Percentiles rank a stretch among this genome's conserved stretches.
phyloP scores from a whole-genome alignment of 2,113 vertebrate genomes.

The Nycticebus coucang region DNA sequence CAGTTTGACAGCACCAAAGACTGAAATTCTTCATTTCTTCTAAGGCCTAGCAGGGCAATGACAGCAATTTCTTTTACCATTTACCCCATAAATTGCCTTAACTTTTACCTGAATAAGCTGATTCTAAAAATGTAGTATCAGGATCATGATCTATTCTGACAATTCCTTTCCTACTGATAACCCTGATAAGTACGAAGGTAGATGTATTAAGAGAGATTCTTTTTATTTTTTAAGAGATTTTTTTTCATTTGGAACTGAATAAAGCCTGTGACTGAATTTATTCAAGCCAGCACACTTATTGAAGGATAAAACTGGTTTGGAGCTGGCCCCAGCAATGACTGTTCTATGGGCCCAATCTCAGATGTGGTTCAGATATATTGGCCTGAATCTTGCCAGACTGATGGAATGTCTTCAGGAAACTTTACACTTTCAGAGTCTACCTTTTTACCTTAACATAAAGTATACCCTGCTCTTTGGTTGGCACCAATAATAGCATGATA shows the following conservation, averaged over 20 bases:
- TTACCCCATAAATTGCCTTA: slow-evolving; percentile 32
- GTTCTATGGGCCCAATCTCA: slow-evolving; percentile 5
- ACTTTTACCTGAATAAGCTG: slow-evolving; percentile 67
- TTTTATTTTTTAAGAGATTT: slow-evolving; percentile 27
- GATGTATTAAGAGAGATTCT: slow-evolving; percentile 43
- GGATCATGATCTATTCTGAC: slow-evolving; percentile 50
- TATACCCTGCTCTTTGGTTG: neutral
- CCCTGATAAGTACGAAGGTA: slow-evolving; percentile 7
- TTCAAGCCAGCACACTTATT: slow-evolving; percentile 46
- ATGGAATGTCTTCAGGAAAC: slow-evolving; percentile 13
- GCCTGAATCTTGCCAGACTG: slow-evolving; percentile 59
- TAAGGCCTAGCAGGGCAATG: slow-evolving; percentile 63
- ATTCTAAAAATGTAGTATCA: slow-evolving; percentile 49
- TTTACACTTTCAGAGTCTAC: neutral
- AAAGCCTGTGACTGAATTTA: slow-evolving; percentile 59
- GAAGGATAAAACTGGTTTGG: slow-evolving; percentile 14
- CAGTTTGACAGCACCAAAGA: slow-evolving; percentile 5
- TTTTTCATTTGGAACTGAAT: slow-evolving; percentile 23
- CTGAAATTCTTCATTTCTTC: slow-evolving; percentile 65
- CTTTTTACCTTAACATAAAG: slow-evolving; percentile 31
- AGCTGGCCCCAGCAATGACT: slow-evolving; percentile 36
- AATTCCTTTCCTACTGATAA: slow-evolving; percentile 53
- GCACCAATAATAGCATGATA: neutral
- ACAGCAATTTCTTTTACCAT: slow-evolving; percentile 60
- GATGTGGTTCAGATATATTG: slow-evolving; percentile 21